Conservation (phyloP, 2,888 invertebrate species). For the Brachyptera risi region DNA sequence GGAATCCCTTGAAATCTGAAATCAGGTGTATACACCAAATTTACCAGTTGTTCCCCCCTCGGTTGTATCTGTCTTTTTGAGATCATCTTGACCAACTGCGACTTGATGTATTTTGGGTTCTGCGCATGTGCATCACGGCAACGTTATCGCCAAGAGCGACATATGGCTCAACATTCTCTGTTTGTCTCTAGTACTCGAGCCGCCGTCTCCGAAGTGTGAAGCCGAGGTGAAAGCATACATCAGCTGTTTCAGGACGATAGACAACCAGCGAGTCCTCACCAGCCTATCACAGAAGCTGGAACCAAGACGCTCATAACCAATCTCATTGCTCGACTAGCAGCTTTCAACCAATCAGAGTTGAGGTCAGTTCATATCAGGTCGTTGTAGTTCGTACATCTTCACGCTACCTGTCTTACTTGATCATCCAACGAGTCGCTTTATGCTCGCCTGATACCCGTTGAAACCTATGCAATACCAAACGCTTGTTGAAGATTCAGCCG, state of each 20-base stretch:
- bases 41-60: too few species aligned
- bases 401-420: background rate
- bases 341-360: background rate
- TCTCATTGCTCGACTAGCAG: background rate
- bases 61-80: too few species aligned
- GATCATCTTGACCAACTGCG: too few species aligned
- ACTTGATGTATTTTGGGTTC: too few species aligned
- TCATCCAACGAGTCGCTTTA: background rate
- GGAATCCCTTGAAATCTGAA: too few species aligned
- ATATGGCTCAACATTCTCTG: too few species aligned
- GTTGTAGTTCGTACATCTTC: background rate
- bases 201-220: slow-evolving; percentile 66
- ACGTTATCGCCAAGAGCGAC: too few species aligned
- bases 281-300: slow-evolving; percentile 76
- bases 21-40: too few species aligned
- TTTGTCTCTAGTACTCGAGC: slow-evolving; percentile 65
- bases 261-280: slow-evolving; percentile 72
- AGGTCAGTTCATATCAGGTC: background rate
- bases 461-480: background rate
- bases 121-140: too few species aligned
- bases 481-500: background rate
- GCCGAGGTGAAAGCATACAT: slow-evolving; percentile 65
- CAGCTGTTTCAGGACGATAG: slow-evolving; percentile 69
- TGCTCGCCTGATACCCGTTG: background rate
- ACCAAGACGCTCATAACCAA: slow-evolving; percentile 52